Conservation (phyloP, 1,140 invertebrate species). For the Drosophila parabipectinata region DNA sequence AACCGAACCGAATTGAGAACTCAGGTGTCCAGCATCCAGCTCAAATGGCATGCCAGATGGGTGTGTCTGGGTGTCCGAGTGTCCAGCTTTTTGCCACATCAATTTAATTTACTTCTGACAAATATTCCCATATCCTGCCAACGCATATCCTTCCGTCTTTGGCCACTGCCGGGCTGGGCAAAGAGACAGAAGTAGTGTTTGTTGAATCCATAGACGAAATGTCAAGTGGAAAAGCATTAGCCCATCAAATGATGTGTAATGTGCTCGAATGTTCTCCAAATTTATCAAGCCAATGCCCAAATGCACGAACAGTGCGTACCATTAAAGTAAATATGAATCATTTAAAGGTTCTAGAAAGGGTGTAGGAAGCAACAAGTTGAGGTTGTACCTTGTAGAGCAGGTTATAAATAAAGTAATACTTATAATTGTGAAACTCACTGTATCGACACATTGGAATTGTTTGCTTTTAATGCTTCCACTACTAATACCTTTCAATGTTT, state of each 20-base stretch:
- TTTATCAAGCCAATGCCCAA: slow-evolving; percentile 32
- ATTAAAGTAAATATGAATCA: neutral
- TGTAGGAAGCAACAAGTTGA: too few species aligned
- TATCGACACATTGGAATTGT: slow-evolving; percentile 2
- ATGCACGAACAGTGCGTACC: slow-evolving; percentile 7
- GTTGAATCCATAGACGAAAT: slow-evolving; percentile 38
- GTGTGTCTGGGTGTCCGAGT: neutral
- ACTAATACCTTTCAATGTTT: slow-evolving; percentile 15
- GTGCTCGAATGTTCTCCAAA: slow-evolving; percentile 31
- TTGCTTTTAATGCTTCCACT: slow-evolving; percentile 2
- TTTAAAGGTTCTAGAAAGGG: neutral
- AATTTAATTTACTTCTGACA: slow-evolving; percentile 63
- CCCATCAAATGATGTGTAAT: slow-evolving; percentile 51
- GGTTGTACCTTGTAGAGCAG: too few species aligned
- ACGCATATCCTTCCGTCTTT: neutral
- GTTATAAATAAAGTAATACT: too few species aligned
- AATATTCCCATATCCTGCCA: slow-evolving; percentile 42
- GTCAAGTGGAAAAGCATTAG: slow-evolving; percentile 50
- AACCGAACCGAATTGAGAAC: neutral
- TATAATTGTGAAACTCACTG: slow-evolving; percentile 9
- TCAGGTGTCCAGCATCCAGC: slow-evolving; percentile 11
- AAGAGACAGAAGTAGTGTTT: slow-evolving; percentile 22
- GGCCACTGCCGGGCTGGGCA: neutral
- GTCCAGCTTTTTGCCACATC: slow-evolving; percentile 32
- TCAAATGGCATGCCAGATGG: neutral